Base-by-base conservation (phyloP, 2,113 vertebrate genomes). In the Festucalex cinctus region DNA sequence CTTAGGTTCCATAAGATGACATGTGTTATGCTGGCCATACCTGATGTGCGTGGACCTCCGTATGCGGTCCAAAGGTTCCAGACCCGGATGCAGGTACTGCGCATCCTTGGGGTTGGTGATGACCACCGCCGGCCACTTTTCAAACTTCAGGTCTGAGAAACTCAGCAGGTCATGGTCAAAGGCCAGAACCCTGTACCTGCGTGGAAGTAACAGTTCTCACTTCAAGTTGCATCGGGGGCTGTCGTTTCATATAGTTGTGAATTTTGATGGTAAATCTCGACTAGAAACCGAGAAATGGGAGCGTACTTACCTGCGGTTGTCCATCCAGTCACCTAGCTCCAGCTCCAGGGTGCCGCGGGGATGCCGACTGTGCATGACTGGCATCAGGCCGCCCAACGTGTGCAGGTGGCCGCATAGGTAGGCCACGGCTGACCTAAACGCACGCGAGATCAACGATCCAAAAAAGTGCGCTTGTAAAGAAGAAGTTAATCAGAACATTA, bases 331-430 rank as follows among this genome's bases (percentile, higher is more conserved):
- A 51, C 94, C 97, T 64, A 99, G 2, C 86, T 99, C 97, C 32
- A 99, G 91, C 86, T 99, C 97, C 86, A 99, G 86, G 48, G 96
- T 95, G 56, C 97, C 97, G 0, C 92, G 84, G 32, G 57, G 82
- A 73, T 98, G 95, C 24, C 94, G 91, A 81, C 93, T 95, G 78
- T 99, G 95, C 60, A 99, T 89, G 63, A 91, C 88, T 36, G 97
- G 97, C 93, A 95, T 94, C 66, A 97, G 77, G 65, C 96, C 97
- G 48, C 95, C 94, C 32, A 98, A 79, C 0, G 95, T 98, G 85
- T 99, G 97, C 69, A 98, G 89, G 84, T 99, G 97, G 9, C 97
- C 97, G 77, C 97, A 99, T 58, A 99, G 86, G 85, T 98, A 98
- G 1, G 95, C 97, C 57, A 93, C 93, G 3, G 95, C 95, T 43